phyloP scores from a whole-genome alignment of 2,113 vertebrate species.

The Calonectris borealis region DNA sequence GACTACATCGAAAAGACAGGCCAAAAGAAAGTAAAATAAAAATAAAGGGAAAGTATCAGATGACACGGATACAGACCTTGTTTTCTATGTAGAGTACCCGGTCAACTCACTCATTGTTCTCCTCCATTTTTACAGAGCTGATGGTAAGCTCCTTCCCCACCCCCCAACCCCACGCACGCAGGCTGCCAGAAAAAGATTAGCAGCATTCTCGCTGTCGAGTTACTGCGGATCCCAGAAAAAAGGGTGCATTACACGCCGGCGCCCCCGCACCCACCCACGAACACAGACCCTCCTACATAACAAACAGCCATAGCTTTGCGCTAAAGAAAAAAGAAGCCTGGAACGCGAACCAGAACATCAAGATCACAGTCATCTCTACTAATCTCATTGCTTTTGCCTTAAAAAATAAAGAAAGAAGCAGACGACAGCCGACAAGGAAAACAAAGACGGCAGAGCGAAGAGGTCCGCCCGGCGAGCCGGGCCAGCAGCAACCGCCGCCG shows the following conservation, averaged over 20 bases:
- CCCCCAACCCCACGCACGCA: background rate
- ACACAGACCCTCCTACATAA: background rate
- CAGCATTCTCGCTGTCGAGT: background rate
- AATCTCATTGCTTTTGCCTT: background rate
- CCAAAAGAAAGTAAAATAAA: background rate
- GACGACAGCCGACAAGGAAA: background rate
- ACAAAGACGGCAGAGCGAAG: background rate
- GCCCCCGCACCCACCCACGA: background rate
- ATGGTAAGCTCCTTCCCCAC: background rate
- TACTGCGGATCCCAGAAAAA: background rate
- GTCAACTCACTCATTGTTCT: background rate
- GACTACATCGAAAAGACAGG: background rate
- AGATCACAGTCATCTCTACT: background rate
- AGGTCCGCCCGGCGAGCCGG: background rate
- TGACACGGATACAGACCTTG: background rate
- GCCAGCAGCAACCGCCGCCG: background rate
- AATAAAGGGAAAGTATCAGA: background rate
- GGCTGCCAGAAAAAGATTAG: background rate
- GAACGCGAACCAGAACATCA: background rate
- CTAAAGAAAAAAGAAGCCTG: background rate
- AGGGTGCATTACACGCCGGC: background rate
- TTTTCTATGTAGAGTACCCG: accelerated
- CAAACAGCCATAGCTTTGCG: background rate
- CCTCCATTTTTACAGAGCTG: background rate
- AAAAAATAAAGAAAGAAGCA: background rate